These are phyloP conservation scores for Apostichopus japonicus DNA, from an alignment of 35 echinoderm and acorn worm species.

Conservation along the genomic window DNA sequence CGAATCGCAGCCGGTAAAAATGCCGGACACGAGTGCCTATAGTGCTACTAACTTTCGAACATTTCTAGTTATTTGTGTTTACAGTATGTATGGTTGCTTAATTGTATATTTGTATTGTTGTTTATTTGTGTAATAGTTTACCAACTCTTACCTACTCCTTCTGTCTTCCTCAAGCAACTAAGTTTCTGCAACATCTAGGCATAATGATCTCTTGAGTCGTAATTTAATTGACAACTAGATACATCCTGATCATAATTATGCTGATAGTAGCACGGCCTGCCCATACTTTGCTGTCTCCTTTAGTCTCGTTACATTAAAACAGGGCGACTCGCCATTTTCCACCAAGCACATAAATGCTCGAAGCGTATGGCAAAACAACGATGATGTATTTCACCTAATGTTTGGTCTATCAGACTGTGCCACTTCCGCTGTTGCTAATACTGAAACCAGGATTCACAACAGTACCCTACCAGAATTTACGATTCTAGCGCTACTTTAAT, in stretches of 20 bases:
- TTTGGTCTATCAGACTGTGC: neutral
- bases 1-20: neutral
- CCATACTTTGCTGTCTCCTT: neutral
- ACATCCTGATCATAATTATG: neutral
- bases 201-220: neutral
- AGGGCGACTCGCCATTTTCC: neutral
- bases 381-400: neutral
- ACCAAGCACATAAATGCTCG: neutral
- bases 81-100: too few relatives aligned
- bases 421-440: neutral
- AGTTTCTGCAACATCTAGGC: neutral
- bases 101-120: too few relatives aligned
- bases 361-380: neutral
- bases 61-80: too few relatives aligned
- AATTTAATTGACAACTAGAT: neutral
- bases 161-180: neutral
- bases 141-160: neutral
- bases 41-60: too few relatives aligned
- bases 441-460: neutral
- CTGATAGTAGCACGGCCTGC: neutral
- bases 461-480: neutral
- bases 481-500: neutral
- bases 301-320: too few relatives aligned
- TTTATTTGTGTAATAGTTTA: neutral
- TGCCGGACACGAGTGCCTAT: too few relatives aligned